Evolutionary conservation across 2,888 invertebrate species (phyloP), one percentile per base, ranked within the genome.

Genomic region (Rosalia funebris): DNA sequence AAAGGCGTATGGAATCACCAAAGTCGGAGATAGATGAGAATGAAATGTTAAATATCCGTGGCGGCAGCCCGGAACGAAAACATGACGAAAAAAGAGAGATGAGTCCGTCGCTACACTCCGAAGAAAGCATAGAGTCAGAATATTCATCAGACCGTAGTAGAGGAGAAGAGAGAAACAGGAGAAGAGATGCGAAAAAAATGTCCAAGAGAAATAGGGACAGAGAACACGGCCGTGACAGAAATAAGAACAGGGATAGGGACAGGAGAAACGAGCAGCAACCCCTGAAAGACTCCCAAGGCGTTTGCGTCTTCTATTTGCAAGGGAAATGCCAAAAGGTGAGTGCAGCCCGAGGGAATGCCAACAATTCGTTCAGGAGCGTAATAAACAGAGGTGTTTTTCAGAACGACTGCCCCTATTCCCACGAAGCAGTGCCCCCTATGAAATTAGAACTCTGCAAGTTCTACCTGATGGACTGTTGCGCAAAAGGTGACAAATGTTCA

Each of bases 371-470:
- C n/a, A n/a, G n/a, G n/a, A n/a, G n/a, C n/a, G n/a, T n/a, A n/a
- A 60, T 62, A 64, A 16, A 1, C 1, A 37, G 14, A 37, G 1
- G 11, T 63, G 60, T 76, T 78, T 62, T 81, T 86, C 83, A 91
- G 93, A 58, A 91, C 60, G 93, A 94, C 70, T 96, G 96, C 81
- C 88, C 89, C 46, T 95, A 91, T 79, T 93, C 92, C 11, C 97
- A 98, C 78, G 91, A 92, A 75, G 90, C 89, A 44, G 83, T 88
- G 52, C 91, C 90, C 41, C 91, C 91, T 0, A 88, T 94, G 70
- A 96, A 96, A 83, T 87, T 93, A 85, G 98, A 98, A 82, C 83
- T 97, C 1, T 98, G 98, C 82, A 98, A 97, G 83, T 98, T 96
- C 83, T 98, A 97, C 83, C 83, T 97, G 61, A 93, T 93, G 90